Percentiles rank a stretch among this genome's conserved stretches.
Evolutionary conservation across 2,888 invertebrate genomes (phyloP).

Genomic region (Erpobdella octoculata): DNA sequence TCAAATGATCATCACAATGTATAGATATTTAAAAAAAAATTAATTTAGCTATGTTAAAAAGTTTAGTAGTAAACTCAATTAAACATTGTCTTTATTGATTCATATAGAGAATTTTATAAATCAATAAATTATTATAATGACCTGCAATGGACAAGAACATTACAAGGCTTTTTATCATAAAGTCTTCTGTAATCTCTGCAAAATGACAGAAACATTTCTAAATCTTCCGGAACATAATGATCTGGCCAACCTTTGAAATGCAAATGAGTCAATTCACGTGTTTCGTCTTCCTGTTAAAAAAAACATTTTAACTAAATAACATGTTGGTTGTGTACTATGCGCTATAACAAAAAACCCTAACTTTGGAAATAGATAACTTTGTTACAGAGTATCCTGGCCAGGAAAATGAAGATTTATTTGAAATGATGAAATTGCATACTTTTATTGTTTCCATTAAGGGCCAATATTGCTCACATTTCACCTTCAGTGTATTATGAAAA

Average conservation of each 20-base stretch:
- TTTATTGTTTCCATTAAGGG: background rate
- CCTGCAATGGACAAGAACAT: conserved; percentile 20
- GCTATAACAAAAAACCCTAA: no score
- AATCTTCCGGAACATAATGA: conserved; percentile 9
- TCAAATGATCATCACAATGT: no score
- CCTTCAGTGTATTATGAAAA: background rate
- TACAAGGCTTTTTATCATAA: background rate
- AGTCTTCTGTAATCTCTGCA: background rate
- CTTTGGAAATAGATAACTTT: no score
- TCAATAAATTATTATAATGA: background rate
- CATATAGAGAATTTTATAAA: background rate
- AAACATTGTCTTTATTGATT: no score
- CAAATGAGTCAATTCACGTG: background rate
- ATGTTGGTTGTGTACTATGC: no score
- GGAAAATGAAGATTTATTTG: no score
- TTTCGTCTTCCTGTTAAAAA: background rate
- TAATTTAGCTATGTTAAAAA: no score
- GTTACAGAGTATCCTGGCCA: no score
- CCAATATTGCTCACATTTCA: conserved; percentile 24
- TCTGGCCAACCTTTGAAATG: conserved; percentile 22
- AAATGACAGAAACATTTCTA: background rate
- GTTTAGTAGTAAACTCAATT: no score
- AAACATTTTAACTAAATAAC: no score
- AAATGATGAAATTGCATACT: no score
- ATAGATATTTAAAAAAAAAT: no score